Evolutionary conservation across 2,113 vertebrate species (phyloP).

Genomic region (Platysternon megacephalum): DNA sequence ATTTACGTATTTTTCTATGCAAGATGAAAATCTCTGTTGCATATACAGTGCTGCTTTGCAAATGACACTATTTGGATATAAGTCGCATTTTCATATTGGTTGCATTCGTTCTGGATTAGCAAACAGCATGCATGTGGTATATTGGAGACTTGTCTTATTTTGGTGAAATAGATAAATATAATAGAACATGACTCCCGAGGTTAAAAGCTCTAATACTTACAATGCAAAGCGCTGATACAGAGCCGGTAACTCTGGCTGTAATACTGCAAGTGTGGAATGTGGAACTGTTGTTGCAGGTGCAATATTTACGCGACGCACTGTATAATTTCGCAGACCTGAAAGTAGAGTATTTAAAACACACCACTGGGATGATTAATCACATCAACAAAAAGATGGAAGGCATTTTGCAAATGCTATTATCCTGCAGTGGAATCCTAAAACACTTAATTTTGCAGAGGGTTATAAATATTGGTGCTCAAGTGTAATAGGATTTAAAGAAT

Average conservation of each 20-base stretch:
- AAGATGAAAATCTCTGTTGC: slow-evolving; percentile 32
- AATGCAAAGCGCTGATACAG: background rate
- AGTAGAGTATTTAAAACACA: background rate
- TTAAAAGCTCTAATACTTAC: background rate
- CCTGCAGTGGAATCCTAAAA: background rate
- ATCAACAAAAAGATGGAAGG: background rate
- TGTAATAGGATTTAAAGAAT: slow-evolving; percentile 20
- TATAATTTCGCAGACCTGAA: background rate
- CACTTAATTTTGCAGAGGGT: background rate
- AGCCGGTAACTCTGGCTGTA: background rate
- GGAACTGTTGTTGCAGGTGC: accelerated
- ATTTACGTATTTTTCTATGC: slow-evolving; percentile 67
- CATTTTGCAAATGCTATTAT: background rate
- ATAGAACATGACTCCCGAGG: background rate
- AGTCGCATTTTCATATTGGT: background rate
- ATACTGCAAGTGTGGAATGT: background rate
- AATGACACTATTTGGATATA: background rate
- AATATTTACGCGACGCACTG: background rate
- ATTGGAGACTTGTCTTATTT: background rate
- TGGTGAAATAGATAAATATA: background rate
- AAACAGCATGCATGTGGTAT: background rate
- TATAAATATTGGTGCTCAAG: slow-evolving; percentile 1
- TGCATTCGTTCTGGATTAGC: background rate
- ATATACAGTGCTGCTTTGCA: background rate
- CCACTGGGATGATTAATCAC: slow-evolving; percentile 12